Conservation (phyloP, 2,888 invertebrate species). For the Lymantria monacha region DNA sequence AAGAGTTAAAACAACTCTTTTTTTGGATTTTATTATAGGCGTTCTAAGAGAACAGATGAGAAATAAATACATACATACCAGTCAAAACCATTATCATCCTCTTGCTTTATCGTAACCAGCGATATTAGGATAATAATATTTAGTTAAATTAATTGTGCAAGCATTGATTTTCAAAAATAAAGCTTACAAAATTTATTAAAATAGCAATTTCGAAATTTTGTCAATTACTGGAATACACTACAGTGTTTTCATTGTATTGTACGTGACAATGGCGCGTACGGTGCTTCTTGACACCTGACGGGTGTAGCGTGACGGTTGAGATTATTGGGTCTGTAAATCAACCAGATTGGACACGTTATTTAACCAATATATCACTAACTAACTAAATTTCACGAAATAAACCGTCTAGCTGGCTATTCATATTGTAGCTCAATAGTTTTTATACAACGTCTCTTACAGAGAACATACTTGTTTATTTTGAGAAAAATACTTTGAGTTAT, state of each 20-base stretch:
- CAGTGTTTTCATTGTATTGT: conserved; percentile 36
- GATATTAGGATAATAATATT: too few relatives aligned
- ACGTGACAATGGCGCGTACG: conserved; percentile 51
- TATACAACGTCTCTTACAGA: conserved; percentile 32
- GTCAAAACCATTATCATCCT: too few relatives aligned
- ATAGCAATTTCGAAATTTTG: too few relatives aligned
- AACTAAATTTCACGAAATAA: conserved; percentile 25
- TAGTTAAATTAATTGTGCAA: too few relatives aligned
- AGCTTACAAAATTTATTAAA: too few relatives aligned
- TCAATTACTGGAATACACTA: too few relatives aligned
- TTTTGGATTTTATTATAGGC: too few relatives aligned
- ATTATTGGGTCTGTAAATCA: conserved; percentile 75
- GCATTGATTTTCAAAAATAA: too few relatives aligned
- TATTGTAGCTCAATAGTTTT: conserved; percentile 33
- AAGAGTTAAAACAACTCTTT: too few relatives aligned
- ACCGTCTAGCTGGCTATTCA: conserved; percentile 19
- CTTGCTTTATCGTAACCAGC: too few relatives aligned
- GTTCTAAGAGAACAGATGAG: too few relatives aligned
- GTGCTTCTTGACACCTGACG: conserved; percentile 57
- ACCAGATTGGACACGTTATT: conserved; percentile 66
- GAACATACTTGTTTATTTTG: conserved; percentile 3
- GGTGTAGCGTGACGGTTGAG: conserved; percentile 59
- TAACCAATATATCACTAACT: conserved; percentile 55
- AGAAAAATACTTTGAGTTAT: conserved; percentile 5
- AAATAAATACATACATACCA: too few relatives aligned